Conservation (phyloP, 35 echinoderm and acorn worm genomes). For the Strongylocentrotus purpuratus region DNA sequence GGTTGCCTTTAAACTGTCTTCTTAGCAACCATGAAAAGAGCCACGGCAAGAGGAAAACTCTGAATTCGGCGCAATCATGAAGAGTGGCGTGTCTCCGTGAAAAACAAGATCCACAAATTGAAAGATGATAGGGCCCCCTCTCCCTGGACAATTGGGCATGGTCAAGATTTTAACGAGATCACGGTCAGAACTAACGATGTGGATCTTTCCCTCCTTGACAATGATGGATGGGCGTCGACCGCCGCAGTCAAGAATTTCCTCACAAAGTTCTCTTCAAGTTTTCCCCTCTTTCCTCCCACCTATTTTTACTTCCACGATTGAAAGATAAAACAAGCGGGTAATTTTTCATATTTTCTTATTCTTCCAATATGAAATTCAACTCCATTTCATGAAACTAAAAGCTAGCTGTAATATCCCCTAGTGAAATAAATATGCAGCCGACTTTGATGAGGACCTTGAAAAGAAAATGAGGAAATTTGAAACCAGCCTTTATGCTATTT, state of each 20-base stretch:
- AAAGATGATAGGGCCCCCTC: neutral
- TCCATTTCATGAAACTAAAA: neutral
- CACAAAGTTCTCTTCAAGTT: neutral
- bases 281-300: neutral
- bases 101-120: slow-evolving; percentile 13
- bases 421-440: neutral
- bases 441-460: neutral
- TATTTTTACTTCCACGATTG: neutral
- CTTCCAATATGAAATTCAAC: neutral
- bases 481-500: neutral
- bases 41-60: neutral
- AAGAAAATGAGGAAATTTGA: neutral
- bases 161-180: slow-evolving; percentile 17
- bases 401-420: neutral
- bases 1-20: neutral
- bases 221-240: neutral
- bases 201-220: neutral
- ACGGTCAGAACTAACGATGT: slow-evolving; percentile 9
- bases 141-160: neutral
- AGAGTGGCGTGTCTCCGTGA: neutral
- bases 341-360: neutral
- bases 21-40: neutral
- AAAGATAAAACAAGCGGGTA: neutral
- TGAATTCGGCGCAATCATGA: neutral
- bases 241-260: neutral